These are phyloP conservation scores for Pelodytes ibericus DNA, from an alignment of 2,797 vertebrate genomes.

Conservation along the genomic window DNA sequence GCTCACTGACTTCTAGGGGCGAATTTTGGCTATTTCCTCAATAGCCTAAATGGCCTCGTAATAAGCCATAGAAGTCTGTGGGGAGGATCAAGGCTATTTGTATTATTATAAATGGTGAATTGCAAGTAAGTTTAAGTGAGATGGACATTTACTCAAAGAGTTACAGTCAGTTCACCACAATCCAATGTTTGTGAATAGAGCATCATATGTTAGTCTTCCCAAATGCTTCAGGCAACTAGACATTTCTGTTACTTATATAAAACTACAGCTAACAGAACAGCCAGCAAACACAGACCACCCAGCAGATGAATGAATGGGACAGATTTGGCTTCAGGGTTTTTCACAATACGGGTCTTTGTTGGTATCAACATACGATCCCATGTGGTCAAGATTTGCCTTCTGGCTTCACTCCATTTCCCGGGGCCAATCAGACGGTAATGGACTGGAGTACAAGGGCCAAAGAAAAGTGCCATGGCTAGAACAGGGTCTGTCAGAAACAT, in stretches of 20 bases:
- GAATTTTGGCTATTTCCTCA: too few species aligned
- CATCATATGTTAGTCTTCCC: too few species aligned
- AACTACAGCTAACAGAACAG: neutral
- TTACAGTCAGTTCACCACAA: too few species aligned
- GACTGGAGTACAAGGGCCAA: conserved; percentile 79
- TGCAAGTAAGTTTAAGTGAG: too few species aligned
- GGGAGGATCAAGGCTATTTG: too few species aligned
- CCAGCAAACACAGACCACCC: conserved; percentile 8
- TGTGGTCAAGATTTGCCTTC: conserved; percentile 80
- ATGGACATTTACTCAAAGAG: too few species aligned
- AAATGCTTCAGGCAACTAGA: too few species aligned
- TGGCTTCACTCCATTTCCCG: conserved; percentile 79
- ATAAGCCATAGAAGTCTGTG: too few species aligned
- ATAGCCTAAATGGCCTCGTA: too few species aligned
- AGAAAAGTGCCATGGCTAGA: conserved; percentile 70
- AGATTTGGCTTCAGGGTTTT: conserved; percentile 20
- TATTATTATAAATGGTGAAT: too few species aligned
- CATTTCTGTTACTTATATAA: conserved; percentile 1
- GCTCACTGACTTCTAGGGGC: too few species aligned
- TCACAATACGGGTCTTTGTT: conserved; percentile 67
- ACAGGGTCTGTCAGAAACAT: conserved; percentile 77
- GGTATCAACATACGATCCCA: conserved; percentile 73
- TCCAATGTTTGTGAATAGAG: too few species aligned
- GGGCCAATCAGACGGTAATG: conserved; percentile 81
- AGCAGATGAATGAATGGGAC: neutral